Conservation (phyloP, 2,888 invertebrate genomes). For the Neoaliturus tenellus region DNA sequence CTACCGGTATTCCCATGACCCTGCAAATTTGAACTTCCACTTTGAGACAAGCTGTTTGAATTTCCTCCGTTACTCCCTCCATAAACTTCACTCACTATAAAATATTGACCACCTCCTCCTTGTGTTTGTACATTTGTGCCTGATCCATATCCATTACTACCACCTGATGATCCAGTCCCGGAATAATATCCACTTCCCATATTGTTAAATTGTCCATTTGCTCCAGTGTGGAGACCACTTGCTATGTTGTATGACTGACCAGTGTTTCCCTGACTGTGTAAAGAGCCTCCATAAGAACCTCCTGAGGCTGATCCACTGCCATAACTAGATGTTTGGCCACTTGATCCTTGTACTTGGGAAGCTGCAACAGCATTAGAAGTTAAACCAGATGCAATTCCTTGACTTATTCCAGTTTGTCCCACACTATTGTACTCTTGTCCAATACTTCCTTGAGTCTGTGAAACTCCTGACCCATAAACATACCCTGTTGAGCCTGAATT, state of each 20-base stretch:
- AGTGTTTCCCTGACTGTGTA: neutral
- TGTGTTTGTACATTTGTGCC: neutral
- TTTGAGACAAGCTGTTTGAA: neutral
- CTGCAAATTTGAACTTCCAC: neutral
- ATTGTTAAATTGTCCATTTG: neutral
- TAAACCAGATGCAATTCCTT: neutral
- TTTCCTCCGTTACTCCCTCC: neutral
- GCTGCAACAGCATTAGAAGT: neutral
- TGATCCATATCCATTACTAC: neutral
- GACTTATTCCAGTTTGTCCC: neutral
- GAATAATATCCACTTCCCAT: neutral
- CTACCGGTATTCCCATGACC: neutral
- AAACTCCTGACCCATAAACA: conserved; percentile 8
- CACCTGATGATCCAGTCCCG: neutral
- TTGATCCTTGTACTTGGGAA: neutral
- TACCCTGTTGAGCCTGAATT: conserved; percentile 17
- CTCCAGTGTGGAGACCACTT: neutral
- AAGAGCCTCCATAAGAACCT: neutral
- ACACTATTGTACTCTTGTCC: neutral
- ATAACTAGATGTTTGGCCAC: neutral
- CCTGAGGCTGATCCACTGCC: neutral
- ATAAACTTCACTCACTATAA: neutral
- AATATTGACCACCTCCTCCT: neutral
- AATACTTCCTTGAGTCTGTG: conserved; percentile 13
- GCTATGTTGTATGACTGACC: neutral